Base-by-base conservation (phyloP, 2,888 invertebrate genomes). In the Latrodectus elegans region DNA sequence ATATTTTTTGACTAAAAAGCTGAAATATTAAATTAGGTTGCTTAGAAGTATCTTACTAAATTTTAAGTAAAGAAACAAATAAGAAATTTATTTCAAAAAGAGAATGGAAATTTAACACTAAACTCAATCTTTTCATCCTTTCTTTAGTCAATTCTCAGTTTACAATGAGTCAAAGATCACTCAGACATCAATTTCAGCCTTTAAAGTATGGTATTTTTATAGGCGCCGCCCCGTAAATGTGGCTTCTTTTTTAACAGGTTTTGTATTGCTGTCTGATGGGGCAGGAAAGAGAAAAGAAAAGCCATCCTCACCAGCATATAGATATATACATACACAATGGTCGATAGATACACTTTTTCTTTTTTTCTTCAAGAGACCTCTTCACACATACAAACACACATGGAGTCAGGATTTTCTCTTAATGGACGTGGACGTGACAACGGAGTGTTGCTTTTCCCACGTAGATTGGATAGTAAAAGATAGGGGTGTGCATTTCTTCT, bases 391-490 rank as follows among this genome's bases (percentile, higher is more conserved):
- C 77, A 26, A 11, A 52, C 71, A 55, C 17, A 12, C 71, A n/a
- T 60, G 65, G 17, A 84, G 77, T 77, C 77, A 73, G 65, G 84
- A 71, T 71, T 84, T 77, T 77, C 60, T 77, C 65, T 83, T 84
- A 84, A 84, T 84, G 84, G 84, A 84, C 77, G 77, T 15, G 64
- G 84, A 84, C 76, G 84, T 84, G 84, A 84, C 84, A 84, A 65
- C 60, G 53, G 84, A 53, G 84, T 84, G 84, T 84, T 77, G 65
- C 72, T 84, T 83, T 84, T 84, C 84, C 84, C 84, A 84, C 84
- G 84, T 84, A 84, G 84, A 84, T 84, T 77, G 84, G 84, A 76
- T 77, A 84, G 77, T 77, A 77, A 76, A 71, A 77, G 76, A 70
- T 67, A 52, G 67, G 55, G 73, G 38, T 14, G 49, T 52, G 17